Base-by-base conservation (phyloP, 2,113 vertebrate genomes). In the Leucopsar rothschildi region DNA sequence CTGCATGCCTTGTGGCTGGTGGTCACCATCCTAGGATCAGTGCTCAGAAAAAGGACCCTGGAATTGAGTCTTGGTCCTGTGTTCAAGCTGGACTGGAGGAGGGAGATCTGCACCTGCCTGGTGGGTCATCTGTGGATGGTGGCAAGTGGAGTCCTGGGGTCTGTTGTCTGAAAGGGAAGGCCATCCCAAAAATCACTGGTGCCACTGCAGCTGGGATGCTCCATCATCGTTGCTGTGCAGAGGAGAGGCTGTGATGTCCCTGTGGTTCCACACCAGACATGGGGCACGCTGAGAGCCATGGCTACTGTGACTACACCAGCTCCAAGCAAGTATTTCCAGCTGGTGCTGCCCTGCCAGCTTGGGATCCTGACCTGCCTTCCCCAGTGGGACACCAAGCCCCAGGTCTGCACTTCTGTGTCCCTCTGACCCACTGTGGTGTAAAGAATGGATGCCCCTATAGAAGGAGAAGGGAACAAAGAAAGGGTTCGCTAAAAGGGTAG, bases 191-290 rank as follows among this genome's bases (percentile, higher is more conserved):
- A 91, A 23, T 24, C 20, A 28, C 25, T 0, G 1, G 11, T 55
- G 4, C 33, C 50, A 11, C 40, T 60, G 18, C 31, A 61, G 29
- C 60, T 60, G 40, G 39, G 31, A 5, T 66, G 31, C 17, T 10
- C 7, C 12, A 1, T 72, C 8, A 31, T 27, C 0, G 0, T 4
- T 0, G 0, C 0, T 4, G 45, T 40, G 82, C 1, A 10, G 13
- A 0, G 0, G 18, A 16, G 28, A 37, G n/a, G n/a, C 37, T 44
- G 14, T 0, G 0, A 2, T 22, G 39, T 78, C 65, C 45, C 2
- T 0, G 1, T 37, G 25, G 42, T 81, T 24, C 55, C 37, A 15
- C 2, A 4, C 5, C 1, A 20, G 24, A 6, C 39, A 3, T 0
- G 10, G 39, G 5, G 16, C 14, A 0, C 1, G 5, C 75, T 0